phyloP scores from a whole-genome alignment of 1,140 invertebrate species.

The Phenacoccus solenopsis region DNA sequence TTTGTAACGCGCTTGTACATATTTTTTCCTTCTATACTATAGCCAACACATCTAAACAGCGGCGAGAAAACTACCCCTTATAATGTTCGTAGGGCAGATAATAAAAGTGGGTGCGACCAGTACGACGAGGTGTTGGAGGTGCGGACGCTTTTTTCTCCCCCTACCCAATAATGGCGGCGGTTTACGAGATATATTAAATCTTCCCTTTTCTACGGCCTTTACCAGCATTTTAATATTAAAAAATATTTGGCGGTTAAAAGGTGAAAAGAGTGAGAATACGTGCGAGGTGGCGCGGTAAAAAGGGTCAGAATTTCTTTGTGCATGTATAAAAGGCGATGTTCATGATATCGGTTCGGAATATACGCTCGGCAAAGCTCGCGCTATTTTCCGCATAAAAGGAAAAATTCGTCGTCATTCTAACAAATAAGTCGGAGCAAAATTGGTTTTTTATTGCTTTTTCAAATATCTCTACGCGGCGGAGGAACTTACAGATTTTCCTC shows the following conservation, averaged over 20 bases:
- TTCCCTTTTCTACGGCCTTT: slow-evolving; percentile 13
- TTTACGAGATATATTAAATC: slow-evolving; percentile 15
- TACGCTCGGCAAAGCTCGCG: background rate
- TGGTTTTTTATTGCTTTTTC: slow-evolving; percentile 18
- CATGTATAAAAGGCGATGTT: slow-evolving; percentile 9
- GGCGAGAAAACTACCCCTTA: slow-evolving; percentile 14
- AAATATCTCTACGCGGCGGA: background rate
- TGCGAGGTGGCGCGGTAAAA: slow-evolving; percentile 1
- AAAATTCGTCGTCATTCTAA: slow-evolving; percentile 6
- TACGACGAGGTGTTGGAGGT: slow-evolving; percentile 10
- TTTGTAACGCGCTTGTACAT: background rate
- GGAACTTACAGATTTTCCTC: background rate
- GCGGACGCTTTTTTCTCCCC: background rate
- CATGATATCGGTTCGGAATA: slow-evolving; percentile 8
- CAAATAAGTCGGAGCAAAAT: slow-evolving; percentile 15
- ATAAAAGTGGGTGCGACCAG: slow-evolving; percentile 16
- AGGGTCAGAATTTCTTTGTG: slow-evolving; percentile 15
- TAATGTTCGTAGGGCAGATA: slow-evolving; percentile 12
- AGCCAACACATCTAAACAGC: background rate
- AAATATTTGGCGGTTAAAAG: slow-evolving; percentile 17
- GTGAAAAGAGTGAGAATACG: slow-evolving; percentile 12
- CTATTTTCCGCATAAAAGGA: background rate
- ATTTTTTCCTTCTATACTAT: background rate
- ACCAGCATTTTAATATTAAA: slow-evolving; percentile 17
- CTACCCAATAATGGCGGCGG: slow-evolving; percentile 12